These are phyloP conservation scores for Calypte anna DNA, from an alignment of 2,113 vertebrate species.

Conservation along the genomic window DNA sequence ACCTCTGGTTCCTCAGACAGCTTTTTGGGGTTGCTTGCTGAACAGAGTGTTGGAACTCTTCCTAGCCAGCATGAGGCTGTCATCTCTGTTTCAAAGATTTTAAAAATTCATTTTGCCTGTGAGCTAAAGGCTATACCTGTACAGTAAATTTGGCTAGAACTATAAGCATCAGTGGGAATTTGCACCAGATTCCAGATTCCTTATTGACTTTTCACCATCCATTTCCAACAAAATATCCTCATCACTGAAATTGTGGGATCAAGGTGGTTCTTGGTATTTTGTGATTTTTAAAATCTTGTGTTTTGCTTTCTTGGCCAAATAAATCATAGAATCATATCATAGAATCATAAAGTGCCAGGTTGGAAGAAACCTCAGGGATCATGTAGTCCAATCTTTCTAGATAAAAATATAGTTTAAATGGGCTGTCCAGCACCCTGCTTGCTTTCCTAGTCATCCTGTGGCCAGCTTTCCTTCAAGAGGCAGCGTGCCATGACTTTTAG, in stretches of 20 bases:
- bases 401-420: no score
- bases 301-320: background rate
- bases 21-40: background rate
- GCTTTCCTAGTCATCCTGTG: background rate
- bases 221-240: background rate
- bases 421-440: background rate
- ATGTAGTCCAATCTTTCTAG: no score
- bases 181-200: background rate
- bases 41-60: background rate
- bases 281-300: background rate
- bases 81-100: background rate
- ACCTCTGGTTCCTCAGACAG: background rate
- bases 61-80: background rate
- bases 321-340: background rate
- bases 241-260: background rate
- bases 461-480: background rate
- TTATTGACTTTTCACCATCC: background rate
- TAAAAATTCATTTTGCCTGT: background rate
- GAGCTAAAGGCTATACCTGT: background rate
- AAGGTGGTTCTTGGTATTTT: background rate
- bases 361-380: no score
- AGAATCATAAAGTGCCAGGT: no score
- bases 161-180: background rate
- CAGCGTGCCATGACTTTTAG: background rate
- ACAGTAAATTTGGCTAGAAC: background rate